phyloP scores from a whole-genome alignment of 2,797 vertebrate species.

The Danio choprae region DNA sequence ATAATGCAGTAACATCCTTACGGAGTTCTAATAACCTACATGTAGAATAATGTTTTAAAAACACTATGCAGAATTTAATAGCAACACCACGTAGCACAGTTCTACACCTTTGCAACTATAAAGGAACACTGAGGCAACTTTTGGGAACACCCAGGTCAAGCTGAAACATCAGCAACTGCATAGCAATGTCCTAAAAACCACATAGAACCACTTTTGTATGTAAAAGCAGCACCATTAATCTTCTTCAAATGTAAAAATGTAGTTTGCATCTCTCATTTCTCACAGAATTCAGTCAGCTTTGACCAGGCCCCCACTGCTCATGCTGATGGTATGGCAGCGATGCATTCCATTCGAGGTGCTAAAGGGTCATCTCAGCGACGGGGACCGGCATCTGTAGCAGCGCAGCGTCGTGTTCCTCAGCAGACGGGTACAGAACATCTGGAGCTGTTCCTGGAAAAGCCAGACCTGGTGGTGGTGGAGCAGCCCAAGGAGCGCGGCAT shows the following conservation, averaged over 20 bases:
- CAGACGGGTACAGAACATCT: conserved; percentile 65
- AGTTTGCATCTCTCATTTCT: background rate
- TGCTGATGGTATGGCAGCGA: conserved; percentile 61
- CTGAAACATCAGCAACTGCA: background rate
- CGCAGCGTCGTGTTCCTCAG: conserved; percentile 32
- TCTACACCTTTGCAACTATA: too few species aligned
- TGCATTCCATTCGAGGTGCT: conserved; percentile 54
- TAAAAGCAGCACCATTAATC: background rate
- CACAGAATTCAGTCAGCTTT: conserved; percentile 62
- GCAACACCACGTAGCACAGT: too few species aligned
- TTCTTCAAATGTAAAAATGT: conserved; percentile 2
- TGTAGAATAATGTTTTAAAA: too few species aligned
- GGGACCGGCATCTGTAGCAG: conserved; percentile 31
- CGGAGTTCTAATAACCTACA: too few species aligned
- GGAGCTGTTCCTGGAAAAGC: conserved; percentile 78
- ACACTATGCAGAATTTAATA: too few species aligned
- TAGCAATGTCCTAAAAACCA: background rate
- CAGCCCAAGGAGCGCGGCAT: conserved; percentile 95
- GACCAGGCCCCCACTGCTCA: conserved; percentile 27
- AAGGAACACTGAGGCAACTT: background rate
- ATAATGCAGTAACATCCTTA: background rate
- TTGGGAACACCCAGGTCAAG: background rate
- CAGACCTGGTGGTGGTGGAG: conserved; percentile 84
- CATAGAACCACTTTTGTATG: background rate
- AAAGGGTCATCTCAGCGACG: conserved; percentile 44